Evolutionary conservation across 1,140 invertebrate species (phyloP).

Genomic region (Brachystomella parvula): DNA sequence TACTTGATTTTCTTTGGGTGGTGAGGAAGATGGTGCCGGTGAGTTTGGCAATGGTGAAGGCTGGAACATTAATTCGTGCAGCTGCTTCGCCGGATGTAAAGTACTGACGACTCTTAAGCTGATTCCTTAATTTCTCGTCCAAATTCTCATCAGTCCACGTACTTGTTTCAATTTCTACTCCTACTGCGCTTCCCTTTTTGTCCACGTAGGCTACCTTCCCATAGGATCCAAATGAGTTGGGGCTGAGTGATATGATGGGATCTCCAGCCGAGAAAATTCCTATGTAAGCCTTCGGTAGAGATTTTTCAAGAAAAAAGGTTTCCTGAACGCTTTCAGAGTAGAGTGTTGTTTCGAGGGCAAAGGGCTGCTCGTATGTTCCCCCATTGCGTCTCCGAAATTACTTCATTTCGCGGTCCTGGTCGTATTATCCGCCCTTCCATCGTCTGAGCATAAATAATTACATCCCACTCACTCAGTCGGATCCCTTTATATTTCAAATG

Average conservation of each 20-base stretch:
- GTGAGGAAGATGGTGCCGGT: constrained; percentile 66
- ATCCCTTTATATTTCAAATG: constrained; percentile 52
- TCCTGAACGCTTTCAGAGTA: not conserved
- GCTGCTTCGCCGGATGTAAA: constrained; percentile 42
- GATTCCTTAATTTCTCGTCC: not conserved
- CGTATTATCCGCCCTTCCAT: constrained; percentile 59
- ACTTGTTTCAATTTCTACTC: not conserved
- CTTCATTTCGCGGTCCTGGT: constrained; percentile 48
- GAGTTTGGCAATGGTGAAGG: constrained; percentile 65
- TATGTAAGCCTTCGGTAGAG: not conserved
- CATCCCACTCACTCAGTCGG: constrained; percentile 59
- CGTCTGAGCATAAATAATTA: constrained; percentile 63
- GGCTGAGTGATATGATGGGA: not conserved
- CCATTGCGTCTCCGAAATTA: constrained; percentile 56
- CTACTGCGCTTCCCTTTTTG: not conserved
- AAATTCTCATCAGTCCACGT: not conserved
- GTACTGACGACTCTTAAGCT: constrained; percentile 12
- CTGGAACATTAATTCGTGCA: constrained; percentile 54
- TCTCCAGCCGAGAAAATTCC: not conserved
- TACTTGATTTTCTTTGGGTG: constrained; percentile 17
- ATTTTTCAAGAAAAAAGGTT: not conserved
- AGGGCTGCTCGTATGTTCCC: constrained; percentile 19
- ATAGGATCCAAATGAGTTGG: not conserved
- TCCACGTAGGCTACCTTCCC: not conserved
- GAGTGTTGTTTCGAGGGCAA: not conserved